Percentiles rank a stretch among this genome's conserved stretches.
phyloP scores from a whole-genome alignment of 2,797 vertebrate genomes.

The Anomalospiza imberbis region DNA sequence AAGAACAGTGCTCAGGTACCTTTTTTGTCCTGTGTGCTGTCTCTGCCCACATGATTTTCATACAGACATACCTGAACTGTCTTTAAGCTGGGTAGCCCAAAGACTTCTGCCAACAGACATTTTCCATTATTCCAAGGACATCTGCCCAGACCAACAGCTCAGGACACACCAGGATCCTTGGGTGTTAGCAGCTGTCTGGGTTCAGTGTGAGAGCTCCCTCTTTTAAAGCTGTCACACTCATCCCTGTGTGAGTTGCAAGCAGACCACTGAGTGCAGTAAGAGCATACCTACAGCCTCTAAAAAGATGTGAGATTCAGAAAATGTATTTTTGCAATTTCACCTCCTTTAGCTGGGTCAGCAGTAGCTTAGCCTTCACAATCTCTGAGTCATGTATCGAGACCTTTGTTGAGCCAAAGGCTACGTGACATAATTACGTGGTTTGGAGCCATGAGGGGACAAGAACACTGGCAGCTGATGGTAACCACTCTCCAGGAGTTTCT shows the following conservation, averaged over 20 bases:
- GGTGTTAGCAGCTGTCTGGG: background rate
- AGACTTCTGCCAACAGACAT: background rate
- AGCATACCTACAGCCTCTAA: background rate
- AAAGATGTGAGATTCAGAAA: background rate
- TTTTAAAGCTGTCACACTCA: background rate
- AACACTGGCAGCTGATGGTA: background rate
- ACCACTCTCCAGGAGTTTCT: background rate
- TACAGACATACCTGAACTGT: background rate
- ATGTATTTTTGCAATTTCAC: background rate
- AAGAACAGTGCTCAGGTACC: conserved; percentile 88
- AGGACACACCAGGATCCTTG: background rate
- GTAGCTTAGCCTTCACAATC: background rate
- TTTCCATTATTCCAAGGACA: background rate
- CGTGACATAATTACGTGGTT: background rate
- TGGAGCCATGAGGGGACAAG: background rate
- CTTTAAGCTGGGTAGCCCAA: background rate
- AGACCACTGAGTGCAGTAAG: background rate
- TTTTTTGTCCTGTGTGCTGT: background rate
- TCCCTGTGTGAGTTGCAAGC: background rate
- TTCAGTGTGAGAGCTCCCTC: background rate
- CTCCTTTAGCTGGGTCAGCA: background rate
- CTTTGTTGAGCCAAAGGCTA: background rate
- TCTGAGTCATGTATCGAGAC: background rate
- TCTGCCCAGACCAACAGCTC: background rate
- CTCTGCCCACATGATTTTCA: background rate